Conservation (phyloP, 2,113 vertebrate genomes). For the Lontra canadensis region DNA sequence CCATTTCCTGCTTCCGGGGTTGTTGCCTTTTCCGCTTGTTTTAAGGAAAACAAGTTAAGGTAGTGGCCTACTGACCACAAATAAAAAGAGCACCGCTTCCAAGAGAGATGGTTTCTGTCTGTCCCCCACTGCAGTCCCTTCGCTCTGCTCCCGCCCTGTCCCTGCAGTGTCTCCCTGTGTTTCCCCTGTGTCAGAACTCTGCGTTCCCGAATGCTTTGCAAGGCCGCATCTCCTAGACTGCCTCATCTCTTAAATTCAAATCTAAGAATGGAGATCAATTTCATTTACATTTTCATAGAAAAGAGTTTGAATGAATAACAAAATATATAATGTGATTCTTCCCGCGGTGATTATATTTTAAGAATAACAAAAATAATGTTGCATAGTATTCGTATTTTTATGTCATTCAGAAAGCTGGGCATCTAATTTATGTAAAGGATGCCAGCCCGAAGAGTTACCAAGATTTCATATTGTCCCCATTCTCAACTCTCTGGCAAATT, state of each 20-base stretch:
- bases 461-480: slow-evolving; percentile 20
- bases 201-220: not conserved
- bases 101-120: not conserved
- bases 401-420: slow-evolving; percentile 40
- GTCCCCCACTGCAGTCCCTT: accelerated
- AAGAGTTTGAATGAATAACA: slow-evolving; percentile 40
- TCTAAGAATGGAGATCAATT: not conserved
- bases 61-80: not conserved
- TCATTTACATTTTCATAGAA: not conserved
- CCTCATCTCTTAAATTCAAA: not conserved
- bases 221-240: not conserved
- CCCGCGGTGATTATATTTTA: slow-evolving; percentile 40
- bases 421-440: slow-evolving; percentile 28
- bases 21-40: slow-evolving; percentile 21
- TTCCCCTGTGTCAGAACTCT: not conserved
- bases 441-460: not conserved
- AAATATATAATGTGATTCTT: slow-evolving; percentile 5
- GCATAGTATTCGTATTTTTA: not conserved
- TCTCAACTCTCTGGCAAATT: slow-evolving; percentile 45
- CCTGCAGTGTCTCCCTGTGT: not conserved
- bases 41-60: not conserved
- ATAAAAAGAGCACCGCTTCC: not conserved
- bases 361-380: slow-evolving; percentile 37
- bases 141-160: not conserved
- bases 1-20: not conserved